A percentile compares a stretch with the other conserved stretches of the same genome.
Evolutionary conservation across 2,113 vertebrate species (phyloP).

Genomic region (Hylia prasina): DNA sequence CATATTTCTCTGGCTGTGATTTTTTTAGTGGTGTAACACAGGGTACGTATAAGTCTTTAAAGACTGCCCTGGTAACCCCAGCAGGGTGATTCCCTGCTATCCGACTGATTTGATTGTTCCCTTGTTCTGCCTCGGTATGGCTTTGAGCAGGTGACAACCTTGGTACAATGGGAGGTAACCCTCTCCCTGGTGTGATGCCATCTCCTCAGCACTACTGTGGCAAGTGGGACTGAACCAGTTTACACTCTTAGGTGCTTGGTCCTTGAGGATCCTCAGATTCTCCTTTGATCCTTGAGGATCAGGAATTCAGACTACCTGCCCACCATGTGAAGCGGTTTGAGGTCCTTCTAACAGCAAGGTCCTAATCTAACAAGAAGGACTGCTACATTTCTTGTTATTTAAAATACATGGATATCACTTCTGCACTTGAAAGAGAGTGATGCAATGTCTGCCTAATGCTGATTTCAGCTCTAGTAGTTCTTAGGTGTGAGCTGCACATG

Average conservation of each 20-base stretch:
- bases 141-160: neutral
- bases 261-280: neutral
- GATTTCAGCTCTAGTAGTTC: neutral
- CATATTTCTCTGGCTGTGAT: neutral
- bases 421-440: neutral
- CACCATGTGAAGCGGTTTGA: neutral
- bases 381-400: neutral
- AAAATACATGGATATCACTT: neutral
- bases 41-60: neutral
- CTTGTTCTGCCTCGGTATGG: fast-evolving
- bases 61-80: neutral
- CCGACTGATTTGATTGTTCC: neutral
- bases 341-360: neutral
- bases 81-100: neutral
- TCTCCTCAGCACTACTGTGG: neutral
- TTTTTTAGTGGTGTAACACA: neutral
- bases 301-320: neutral
- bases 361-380: neutral
- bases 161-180: neutral
- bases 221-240: neutral
- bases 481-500: neutral
- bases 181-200: neutral
- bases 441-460: neutral
- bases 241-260: neutral
- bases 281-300: neutral